Conservation (phyloP, 2,113 vertebrate species). For the Myiopsitta monachus region DNA sequence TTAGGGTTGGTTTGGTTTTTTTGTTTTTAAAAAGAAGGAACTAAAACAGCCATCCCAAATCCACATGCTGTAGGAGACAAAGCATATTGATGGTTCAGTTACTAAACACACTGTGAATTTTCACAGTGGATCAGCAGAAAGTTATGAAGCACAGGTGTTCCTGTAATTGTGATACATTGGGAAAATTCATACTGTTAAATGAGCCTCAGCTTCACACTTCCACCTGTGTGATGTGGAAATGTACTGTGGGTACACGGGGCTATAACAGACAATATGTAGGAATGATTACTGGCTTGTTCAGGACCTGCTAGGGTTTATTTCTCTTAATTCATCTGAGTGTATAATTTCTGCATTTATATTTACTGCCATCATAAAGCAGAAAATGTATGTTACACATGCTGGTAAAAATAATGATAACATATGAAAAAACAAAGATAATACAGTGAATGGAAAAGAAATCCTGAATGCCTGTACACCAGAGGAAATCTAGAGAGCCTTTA, state of each 20-base stretch:
- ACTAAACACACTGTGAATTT: conserved; percentile 59
- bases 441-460: background rate
- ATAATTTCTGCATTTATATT: conserved; percentile 58
- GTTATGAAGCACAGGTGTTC: conserved; percentile 77
- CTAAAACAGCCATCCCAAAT: background rate
- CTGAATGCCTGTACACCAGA: background rate
- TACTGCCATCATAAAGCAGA: conserved; percentile 32
- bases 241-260: conserved; percentile 30
- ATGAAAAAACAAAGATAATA: background rate
- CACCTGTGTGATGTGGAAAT: conserved; percentile 74
- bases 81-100: conserved; percentile 46
- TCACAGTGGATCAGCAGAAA: conserved; percentile 71
- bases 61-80: background rate
- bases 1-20: background rate
- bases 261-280: conserved; percentile 57
- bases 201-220: conserved; percentile 74
- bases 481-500: background rate
- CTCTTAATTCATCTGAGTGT: conserved; percentile 34
- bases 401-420: conserved; percentile 53
- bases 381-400: conserved; percentile 9
- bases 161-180: conserved; percentile 73
- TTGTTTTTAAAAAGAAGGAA: background rate
- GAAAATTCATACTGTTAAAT: conserved; percentile 78
- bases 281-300: conserved; percentile 52
- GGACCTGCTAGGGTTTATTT: conserved; percentile 39